Evolutionary conservation across 2,888 invertebrate genomes (phyloP).

Genomic region (Trichogramma evanescens): DNA sequence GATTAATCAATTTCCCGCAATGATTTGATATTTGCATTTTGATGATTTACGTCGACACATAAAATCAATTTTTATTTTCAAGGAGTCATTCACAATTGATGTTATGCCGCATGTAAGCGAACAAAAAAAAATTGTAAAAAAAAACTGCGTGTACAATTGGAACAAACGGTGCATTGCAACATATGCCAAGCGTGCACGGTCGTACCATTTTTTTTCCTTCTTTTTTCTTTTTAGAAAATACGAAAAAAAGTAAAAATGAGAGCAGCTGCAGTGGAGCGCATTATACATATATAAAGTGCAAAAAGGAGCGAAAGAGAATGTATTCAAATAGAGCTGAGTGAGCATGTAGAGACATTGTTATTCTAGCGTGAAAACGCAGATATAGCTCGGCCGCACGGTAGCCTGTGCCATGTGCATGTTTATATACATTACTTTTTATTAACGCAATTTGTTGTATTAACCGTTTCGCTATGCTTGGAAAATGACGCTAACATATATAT

Average conservation of each 20-base stretch:
- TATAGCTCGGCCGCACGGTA: constrained; percentile 28
- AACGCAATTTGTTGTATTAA: constrained; percentile 28
- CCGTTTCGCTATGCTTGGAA: background rate
- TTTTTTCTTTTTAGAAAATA: background rate
- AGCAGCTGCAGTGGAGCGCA: constrained; percentile 16
- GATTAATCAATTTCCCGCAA: too few species aligned
- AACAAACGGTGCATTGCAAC: too few species aligned
- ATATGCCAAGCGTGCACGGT: background rate
- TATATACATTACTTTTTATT: constrained; percentile 34
- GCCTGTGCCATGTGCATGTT: constrained; percentile 15
- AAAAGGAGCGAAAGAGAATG: background rate
- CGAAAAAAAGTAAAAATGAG: background rate
- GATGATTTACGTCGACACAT: too few species aligned
- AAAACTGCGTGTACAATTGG: too few species aligned
- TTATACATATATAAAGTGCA: constrained; percentile 11
- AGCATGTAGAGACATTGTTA: constrained; percentile 38
- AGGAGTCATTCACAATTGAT: too few species aligned
- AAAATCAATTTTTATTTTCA: too few species aligned
- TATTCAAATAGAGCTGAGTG: background rate
- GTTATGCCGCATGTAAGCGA: too few species aligned
- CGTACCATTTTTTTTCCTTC: background rate
- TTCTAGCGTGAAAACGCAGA: constrained; percentile 44
- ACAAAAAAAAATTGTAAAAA: too few species aligned
- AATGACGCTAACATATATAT: background rate
- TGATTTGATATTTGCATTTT: too few species aligned